Evolutionary conservation across 1,140 invertebrate genomes (phyloP).

Genomic region (Ceratina australensis): DNA sequence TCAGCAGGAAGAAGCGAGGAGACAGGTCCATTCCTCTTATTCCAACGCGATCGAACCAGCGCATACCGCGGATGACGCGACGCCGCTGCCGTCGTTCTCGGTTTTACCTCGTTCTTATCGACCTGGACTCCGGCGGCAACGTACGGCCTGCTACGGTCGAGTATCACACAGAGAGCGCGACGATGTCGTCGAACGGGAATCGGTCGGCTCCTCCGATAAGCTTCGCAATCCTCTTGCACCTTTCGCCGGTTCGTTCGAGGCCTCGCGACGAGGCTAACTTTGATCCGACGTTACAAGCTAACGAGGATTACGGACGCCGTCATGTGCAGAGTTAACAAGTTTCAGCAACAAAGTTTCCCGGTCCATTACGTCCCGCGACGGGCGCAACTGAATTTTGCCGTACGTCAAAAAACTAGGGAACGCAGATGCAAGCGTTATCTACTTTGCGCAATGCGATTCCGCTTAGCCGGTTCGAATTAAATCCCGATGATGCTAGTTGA

Average conservation of each 20-base stretch:
- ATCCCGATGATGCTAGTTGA: background rate
- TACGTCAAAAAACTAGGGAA: slow-evolving; percentile 1
- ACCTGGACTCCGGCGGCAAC: background rate
- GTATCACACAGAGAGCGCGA: background rate
- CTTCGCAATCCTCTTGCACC: background rate
- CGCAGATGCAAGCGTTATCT: background rate
- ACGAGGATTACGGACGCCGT: background rate
- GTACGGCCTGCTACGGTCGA: background rate
- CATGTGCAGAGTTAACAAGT: background rate
- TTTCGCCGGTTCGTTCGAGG: background rate
- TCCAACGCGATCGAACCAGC: background rate
- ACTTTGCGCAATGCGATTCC: background rate
- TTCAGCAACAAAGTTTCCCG: slow-evolving; percentile 9
- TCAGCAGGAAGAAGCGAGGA: background rate
- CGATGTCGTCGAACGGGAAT: background rate
- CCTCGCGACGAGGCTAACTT: background rate
- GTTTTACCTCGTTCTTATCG: background rate
- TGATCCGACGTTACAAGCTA: background rate
- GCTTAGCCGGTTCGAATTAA: background rate
- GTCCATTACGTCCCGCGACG: background rate
- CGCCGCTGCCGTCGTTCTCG: background rate
- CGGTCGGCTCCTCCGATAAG: background rate
- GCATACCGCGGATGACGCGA: background rate
- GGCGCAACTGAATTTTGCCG: background rate
- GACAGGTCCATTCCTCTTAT: background rate